These are phyloP conservation scores for Gopherus evgoodei DNA, from an alignment of 2,113 vertebrate genomes.

Conservation along the genomic window DNA sequence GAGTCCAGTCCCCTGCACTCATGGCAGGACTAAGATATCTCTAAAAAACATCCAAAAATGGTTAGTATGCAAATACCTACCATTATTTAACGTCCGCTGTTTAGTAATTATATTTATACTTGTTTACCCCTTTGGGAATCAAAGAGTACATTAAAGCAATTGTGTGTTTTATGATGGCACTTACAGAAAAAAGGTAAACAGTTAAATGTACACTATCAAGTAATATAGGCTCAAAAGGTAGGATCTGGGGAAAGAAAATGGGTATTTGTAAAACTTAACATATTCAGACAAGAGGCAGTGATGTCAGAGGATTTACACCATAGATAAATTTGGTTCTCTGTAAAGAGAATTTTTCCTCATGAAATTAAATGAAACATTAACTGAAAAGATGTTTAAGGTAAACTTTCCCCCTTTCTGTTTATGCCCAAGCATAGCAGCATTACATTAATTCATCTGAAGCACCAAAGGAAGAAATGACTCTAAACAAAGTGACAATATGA, in stretches of 20 bases:
- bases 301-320: background rate
- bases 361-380: background rate
- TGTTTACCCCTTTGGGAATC: conserved; percentile 59
- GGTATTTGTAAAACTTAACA: background rate
- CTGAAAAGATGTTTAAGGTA: background rate
- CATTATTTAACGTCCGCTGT: conserved; percentile 62
- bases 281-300: background rate
- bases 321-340: background rate
- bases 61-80: conserved; percentile 66
- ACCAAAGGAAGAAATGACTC: background rate
- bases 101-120: conserved; percentile 61
- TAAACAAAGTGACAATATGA: background rate
- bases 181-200: conserved; percentile 59
- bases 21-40: background rate
- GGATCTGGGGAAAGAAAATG: background rate
- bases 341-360: background rate
- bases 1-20: no score
- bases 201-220: conserved; percentile 56
- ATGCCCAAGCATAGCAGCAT: background rate
- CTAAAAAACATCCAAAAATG: conserved; percentile 52
- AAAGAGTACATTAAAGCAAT: conserved; percentile 61
- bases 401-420: background rate
- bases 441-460: background rate
- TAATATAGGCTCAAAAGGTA: conserved; percentile 44
- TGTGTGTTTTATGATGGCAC: conserved; percentile 40